Base-by-base conservation (phyloP, 2,888 invertebrate species). In the Pycnomerus fuliginosus region DNA sequence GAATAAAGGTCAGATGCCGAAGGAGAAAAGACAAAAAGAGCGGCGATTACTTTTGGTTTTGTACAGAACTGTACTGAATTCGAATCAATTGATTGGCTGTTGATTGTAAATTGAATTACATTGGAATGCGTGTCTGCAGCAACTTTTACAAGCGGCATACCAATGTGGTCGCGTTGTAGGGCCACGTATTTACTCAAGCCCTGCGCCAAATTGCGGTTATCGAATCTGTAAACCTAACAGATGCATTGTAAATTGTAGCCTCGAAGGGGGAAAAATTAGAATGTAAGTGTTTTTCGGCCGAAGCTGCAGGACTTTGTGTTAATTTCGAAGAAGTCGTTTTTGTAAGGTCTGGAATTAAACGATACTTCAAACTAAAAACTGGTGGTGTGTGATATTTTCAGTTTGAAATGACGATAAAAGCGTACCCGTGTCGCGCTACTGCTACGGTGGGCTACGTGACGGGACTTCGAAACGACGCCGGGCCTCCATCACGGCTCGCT, bases 21-120 rank as follows among this genome's bases (percentile, higher is more conserved):
- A 29, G 27, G 23, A 34, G 41, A 22, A 42, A 49, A 49, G 34
- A 38, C 45, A 49, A 49, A 49, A 45, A 49, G 38, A 36, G 35
- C 38, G 43, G 30, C 36, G 49, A 50, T 46, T 51, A 51, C 43
- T 42, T 40, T 43, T 44, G 49, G 44, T 51, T 55, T 55, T 59
- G 56, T 52, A 56, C 56, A 54, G 58, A 57, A 63, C 61, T 72
- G 73, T 71, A 73, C 72, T 63, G 70, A 74, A 73, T 74, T 71
- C 73, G 71, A 73, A 74, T 74, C 75, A 73, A 75, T 75, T 76
- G 75, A 76, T 76, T 76, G 75, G 74, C 74, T 73, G 76, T 74
- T 76, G 76, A 76, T 76, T 76, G 75, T 71, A 75, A 76, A 76
- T 76, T 74, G 74, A 75, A 76, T 76, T 76, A 76, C 72, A 71